Conservation (phyloP, 2,888 invertebrate species). For the Acrocyrtus sp. region DNA sequence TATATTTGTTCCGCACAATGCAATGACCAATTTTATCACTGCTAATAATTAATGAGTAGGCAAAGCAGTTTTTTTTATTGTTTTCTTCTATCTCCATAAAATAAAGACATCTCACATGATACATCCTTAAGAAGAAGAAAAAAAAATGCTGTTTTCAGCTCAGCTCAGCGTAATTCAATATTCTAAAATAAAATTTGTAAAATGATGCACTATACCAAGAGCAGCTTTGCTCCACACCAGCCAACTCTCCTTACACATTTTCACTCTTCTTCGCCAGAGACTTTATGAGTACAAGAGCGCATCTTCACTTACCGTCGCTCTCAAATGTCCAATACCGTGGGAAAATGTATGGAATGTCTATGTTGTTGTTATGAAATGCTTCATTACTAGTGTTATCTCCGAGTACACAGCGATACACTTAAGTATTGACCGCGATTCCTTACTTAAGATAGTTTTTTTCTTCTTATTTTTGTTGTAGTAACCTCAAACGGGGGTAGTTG, state of each 20-base stretch:
- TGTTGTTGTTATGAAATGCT: constrained; percentile 41
- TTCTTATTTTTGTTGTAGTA: too few relatives aligned
- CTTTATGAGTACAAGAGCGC: constrained; percentile 13
- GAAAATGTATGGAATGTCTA: constrained; percentile 46
- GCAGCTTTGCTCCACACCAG: not conserved
- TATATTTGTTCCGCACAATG: too few relatives aligned
- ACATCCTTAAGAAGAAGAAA: too few relatives aligned
- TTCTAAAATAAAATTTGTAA: not conserved
- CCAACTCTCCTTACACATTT: not conserved
- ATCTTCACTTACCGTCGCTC: constrained; percentile 15
- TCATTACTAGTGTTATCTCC: constrained; percentile 47
- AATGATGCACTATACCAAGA: not conserved
- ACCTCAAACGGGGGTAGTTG: not conserved
- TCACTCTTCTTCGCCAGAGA: constrained; percentile 7
- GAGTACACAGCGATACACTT: constrained; percentile 21
- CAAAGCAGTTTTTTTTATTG: too few relatives aligned
- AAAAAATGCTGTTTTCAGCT: too few relatives aligned
- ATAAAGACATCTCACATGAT: too few relatives aligned
- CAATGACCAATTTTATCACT: too few relatives aligned
- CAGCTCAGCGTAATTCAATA: not conserved
- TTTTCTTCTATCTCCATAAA: not conserved
- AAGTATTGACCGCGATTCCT: constrained; percentile 43
- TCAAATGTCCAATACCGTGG: constrained; percentile 53
- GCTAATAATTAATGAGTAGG: too few relatives aligned
- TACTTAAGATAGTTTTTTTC: too few relatives aligned